Conservation (phyloP, 2,113 vertebrate genomes). For the Oceanites oceanicus region DNA sequence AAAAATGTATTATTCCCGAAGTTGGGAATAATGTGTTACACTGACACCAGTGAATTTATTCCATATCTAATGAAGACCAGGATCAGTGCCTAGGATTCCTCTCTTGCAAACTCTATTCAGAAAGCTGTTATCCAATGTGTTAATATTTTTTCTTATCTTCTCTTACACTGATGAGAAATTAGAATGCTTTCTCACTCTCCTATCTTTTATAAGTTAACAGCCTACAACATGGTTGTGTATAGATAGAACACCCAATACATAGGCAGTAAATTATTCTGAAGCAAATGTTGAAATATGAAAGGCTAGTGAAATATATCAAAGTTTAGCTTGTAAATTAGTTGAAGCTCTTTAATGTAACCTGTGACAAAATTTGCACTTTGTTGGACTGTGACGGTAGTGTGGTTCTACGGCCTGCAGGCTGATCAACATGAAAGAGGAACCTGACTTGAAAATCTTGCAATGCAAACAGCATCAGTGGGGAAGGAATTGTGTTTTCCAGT, state of each 20-base stretch:
- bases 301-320: not conserved
- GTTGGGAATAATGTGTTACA: not conserved
- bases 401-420: not conserved
- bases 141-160: slow-evolving; percentile 3
- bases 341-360: not conserved
- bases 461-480: not conserved
- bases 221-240: slow-evolving; percentile 15
- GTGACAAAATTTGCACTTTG: not conserved
- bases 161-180: slow-evolving; percentile 22
- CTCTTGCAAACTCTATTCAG: not conserved
- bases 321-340: not conserved
- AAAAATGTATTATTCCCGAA: not conserved
- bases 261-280: slow-evolving; percentile 18
- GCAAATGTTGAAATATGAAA: not conserved
- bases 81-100: not conserved
- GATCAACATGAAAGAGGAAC: not conserved
- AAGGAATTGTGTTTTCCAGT: not conserved
- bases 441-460: not conserved
- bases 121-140: not conserved
- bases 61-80: not conserved
- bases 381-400: not conserved
- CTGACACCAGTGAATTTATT: not conserved
- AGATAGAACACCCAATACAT: not conserved
- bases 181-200: not conserved
- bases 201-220: not conserved